These are phyloP conservation scores for Drosophila carrolli DNA, from an alignment of 1,140 invertebrate genomes.

Conservation along the genomic window DNA sequence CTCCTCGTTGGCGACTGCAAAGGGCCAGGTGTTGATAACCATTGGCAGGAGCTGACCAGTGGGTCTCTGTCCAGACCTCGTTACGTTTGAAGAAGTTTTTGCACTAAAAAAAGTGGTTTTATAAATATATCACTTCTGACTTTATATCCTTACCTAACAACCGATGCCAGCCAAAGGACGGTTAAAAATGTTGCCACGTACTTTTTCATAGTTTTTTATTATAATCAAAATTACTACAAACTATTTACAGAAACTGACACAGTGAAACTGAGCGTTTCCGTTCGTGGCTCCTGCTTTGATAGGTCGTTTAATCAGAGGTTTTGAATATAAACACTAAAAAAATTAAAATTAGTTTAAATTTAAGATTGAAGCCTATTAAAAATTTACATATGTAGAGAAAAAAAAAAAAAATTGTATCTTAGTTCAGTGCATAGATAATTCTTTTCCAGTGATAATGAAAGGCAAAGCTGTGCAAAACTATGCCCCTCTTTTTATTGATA, in stretches of 20 bases:
- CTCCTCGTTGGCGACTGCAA: constrained; percentile 51
- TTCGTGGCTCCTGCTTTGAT: background rate
- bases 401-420: no score
- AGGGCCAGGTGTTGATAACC: constrained; percentile 79
- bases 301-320: background rate
- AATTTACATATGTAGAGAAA: no score
- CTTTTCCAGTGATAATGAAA: no score
- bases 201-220: background rate
- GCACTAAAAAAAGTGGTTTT: background rate
- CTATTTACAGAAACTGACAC: no score
- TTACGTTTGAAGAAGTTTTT: background rate
- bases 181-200: background rate
- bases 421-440: no score
- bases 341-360: no score
- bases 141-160: background rate
- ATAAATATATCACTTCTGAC: no score
- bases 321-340: background rate
- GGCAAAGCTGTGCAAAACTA: no score
- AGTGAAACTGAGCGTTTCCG: background rate
- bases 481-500: no score
- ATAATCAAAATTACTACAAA: no score
- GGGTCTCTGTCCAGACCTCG: background rate
- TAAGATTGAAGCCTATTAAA: no score
- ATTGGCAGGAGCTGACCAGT: constrained; percentile 48
- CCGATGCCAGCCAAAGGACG: background rate